Evolutionary conservation across 1,140 invertebrate genomes (phyloP), one percentile per base, ranked within the genome.

Genomic region (Lerema accius): DNA sequence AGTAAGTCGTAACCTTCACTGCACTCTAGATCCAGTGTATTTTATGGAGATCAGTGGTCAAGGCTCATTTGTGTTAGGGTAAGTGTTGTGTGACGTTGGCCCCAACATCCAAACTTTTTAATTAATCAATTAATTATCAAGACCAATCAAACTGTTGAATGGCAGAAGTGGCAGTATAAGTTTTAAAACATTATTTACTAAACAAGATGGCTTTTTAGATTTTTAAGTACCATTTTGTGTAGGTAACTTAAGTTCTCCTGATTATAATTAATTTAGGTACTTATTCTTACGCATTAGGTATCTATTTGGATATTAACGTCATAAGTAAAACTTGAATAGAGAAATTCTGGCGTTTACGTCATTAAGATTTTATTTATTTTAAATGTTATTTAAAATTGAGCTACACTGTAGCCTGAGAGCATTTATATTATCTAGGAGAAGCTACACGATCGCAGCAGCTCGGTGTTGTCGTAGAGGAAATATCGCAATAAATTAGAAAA

Each of bases 401-500:
- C 28, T 32, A 32, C 4, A 32, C 28, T 4, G 28, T 32, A 32
- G 28, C 7, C 4, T 9, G 9, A 32, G 3, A 32, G 28, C 3
- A 32, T 32, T 32, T 4, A 1, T 1, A 3, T 32, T 32, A 32
- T 32, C 61, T 46, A 48, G 14, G 42, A 49, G 43, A 14, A 23
- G 19, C 32, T 48, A 48, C 28, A 28, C 10, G 2, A 28, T 26
- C n/a, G n/a, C n/a, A 16, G 23, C 16, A 46, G 16, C 14, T 28
- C 35, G 28, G 16, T 32, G 45, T 40, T 35, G 55, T 48, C 23
- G 5, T 59, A 48, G 43, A 16, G 39, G 14, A 48, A 23, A 23
- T 19, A 16, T 48, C 43, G 55, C 42, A 26, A 28, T 28, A 35
- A 59, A 48, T 59, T 10, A 35, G 42, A 59, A 59, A 28, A 48